A percentile compares a stretch with the other conserved stretches of the same genome.
These are phyloP conservation scores for Talpa occidentalis DNA, from an alignment of 2,113 vertebrate species.

Conservation along the genomic window DNA sequence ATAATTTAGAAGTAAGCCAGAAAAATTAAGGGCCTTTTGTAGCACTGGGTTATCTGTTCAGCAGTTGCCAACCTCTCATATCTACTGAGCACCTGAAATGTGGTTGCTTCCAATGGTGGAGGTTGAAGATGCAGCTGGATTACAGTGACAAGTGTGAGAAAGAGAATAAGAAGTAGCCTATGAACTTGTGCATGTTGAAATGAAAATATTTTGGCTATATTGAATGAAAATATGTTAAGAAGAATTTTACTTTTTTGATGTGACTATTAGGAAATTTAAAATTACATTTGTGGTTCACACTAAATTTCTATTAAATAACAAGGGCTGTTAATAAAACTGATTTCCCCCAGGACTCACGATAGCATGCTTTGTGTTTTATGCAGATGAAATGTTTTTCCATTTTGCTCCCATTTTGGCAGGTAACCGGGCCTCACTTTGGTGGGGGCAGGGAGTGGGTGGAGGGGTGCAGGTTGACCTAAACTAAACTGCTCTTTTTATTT, in stretches of 20 bases:
- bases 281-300: background rate
- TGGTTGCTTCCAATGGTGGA: too few species aligned
- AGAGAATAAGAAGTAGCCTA: background rate
- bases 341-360: background rate
- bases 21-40: background rate
- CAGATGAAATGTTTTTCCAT: background rate
- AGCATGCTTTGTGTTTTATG: background rate
- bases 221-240: background rate
- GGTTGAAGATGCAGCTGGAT: background rate
- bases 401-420: background rate
- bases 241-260: background rate
- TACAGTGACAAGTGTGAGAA: background rate
- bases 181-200: background rate
- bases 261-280: background rate
- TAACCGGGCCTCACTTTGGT: background rate
- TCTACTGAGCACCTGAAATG: background rate
- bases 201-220: background rate
- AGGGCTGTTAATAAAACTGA: background rate
- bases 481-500: background rate
- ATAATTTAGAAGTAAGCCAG: background rate
- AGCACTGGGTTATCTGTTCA: background rate
- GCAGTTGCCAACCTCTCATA: too few species aligned
- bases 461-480: background rate
- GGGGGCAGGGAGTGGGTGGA: background rate
- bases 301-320: background rate